Evolutionary conservation across 2,888 invertebrate genomes (phyloP).

Genomic region (Drosophila vallismaia): DNA sequence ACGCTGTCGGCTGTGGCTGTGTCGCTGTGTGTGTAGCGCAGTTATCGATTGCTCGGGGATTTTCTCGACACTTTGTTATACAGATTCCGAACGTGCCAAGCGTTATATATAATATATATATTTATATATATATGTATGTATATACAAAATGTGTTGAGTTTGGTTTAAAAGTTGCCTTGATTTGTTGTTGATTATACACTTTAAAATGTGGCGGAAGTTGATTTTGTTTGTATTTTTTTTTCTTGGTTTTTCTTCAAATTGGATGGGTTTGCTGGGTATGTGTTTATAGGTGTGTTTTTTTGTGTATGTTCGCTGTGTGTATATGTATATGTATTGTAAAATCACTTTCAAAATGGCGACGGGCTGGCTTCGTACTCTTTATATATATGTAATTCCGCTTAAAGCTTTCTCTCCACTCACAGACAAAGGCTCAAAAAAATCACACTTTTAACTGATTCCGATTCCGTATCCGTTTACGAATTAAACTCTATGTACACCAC

Average conservation of each 20-base stretch:
- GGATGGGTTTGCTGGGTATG: slow-evolving; percentile 54
- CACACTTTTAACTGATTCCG: slow-evolving; percentile 74
- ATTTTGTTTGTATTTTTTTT: slow-evolving; percentile 46
- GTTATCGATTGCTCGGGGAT: slow-evolving; percentile 68
- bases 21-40: slow-evolving; percentile 65
- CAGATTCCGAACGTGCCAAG: slow-evolving; percentile 47
- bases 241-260: slow-evolving; percentile 38
- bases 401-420: slow-evolving; percentile 76
- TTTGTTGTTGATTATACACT: slow-evolving; percentile 49
- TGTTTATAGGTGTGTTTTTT: slow-evolving; percentile 35
- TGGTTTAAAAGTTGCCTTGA: slow-evolving; percentile 61
- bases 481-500: slow-evolving; percentile 60
- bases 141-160: slow-evolving; percentile 35
- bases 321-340: slow-evolving; percentile 64
- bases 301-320: slow-evolving; percentile 49
- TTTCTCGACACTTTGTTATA: slow-evolving; percentile 67
- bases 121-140: background rate
- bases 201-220: slow-evolving; percentile 52
- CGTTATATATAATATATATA: slow-evolving; percentile 21
- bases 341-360: slow-evolving; percentile 79
- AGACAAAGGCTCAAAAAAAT: slow-evolving; percentile 78
- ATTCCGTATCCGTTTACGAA: slow-evolving; percentile 50
- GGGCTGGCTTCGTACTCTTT: slow-evolving; percentile 66
- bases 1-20: slow-evolving; percentile 53
- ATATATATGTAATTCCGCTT: slow-evolving; percentile 69